Conservation (phyloP, 2,797 vertebrate species). For the Pipistrellus kuhlii region DNA sequence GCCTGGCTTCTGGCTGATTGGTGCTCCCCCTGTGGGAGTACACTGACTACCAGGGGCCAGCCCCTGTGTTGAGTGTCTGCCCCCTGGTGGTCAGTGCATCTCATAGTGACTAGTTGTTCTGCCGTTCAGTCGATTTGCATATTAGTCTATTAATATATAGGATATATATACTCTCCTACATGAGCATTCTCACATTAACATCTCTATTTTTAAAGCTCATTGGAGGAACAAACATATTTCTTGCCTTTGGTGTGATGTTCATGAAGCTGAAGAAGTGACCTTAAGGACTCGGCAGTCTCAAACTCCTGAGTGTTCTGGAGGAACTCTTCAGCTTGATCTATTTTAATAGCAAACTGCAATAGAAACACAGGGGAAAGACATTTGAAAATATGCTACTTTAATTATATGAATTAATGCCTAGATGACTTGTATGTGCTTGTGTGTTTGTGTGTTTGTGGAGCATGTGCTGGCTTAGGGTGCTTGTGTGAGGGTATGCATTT, state of each 20-base stretch:
- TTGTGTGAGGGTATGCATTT: neutral
- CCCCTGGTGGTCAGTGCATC: too few relatives aligned
- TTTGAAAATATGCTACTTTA: neutral
- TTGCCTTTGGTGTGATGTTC: constrained; percentile 91
- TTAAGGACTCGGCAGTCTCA: constrained; percentile 84
- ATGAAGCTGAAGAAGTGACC: constrained; percentile 88
- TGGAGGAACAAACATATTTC: neutral
- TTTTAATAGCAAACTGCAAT: constrained; percentile 91
- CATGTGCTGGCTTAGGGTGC: neutral
- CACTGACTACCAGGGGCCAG: too few relatives aligned
- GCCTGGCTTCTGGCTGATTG: too few relatives aligned
- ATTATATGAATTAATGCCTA: neutral
- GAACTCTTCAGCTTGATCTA: constrained; percentile 92
- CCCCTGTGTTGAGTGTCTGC: too few relatives aligned
- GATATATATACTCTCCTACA: neutral
- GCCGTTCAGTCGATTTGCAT: too few relatives aligned
- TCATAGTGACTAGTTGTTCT: too few relatives aligned
- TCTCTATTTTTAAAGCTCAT: neutral
- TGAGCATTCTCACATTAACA: neutral
- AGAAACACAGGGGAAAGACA: constrained; percentile 69
- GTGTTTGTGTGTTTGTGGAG: neutral
- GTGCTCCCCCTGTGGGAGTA: too few relatives aligned
- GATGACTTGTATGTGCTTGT: neutral
- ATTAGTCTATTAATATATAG: too few relatives aligned
- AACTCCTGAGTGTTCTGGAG: constrained; percentile 85